Conservation (phyloP, 2,113 vertebrate species). For the Phalacrocorax aristotelis region DNA sequence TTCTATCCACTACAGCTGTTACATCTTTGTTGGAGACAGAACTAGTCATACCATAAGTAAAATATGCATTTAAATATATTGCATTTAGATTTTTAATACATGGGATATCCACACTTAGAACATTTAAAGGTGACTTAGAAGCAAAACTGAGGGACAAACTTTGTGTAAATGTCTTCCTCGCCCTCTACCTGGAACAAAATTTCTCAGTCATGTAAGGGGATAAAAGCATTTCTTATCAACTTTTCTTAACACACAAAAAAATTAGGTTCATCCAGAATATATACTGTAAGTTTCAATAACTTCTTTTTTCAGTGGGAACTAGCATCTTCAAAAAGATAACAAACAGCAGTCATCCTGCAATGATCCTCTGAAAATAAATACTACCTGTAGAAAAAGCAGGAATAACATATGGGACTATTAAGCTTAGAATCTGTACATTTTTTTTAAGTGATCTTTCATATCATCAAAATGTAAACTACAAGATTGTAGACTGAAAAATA, state of each 20-base stretch:
- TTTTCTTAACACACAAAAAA: slow-evolving; percentile 1
- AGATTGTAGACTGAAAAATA: not conserved
- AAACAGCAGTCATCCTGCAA: not conserved
- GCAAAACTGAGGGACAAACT: not conserved
- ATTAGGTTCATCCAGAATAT: slow-evolving; percentile 9
- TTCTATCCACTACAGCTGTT: not conserved
- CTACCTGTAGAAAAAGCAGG: not conserved
- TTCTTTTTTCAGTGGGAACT: slow-evolving; percentile 44
- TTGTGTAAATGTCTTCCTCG: not conserved
- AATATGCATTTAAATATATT: not conserved
- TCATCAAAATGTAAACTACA: not conserved
- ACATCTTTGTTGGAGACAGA: not conserved
- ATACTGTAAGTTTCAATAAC: not conserved
- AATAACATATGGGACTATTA: not conserved
- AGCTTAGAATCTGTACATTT: not conserved
- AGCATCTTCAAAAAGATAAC: slow-evolving; percentile 33
- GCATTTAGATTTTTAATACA: not conserved
- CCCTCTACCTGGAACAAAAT: not conserved
- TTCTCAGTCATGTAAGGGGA: not conserved
- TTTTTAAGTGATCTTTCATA: not conserved
- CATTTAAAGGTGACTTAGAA: not conserved
- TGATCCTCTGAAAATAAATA: slow-evolving; percentile 12
- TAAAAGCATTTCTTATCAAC: not conserved
- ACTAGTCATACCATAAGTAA: not conserved
- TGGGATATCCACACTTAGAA: not conserved